Evolutionary conservation across 2,888 invertebrate species (phyloP), one percentile per base, ranked within the genome.

Genomic region (Bursaphelenchus okinawaensis): DNA sequence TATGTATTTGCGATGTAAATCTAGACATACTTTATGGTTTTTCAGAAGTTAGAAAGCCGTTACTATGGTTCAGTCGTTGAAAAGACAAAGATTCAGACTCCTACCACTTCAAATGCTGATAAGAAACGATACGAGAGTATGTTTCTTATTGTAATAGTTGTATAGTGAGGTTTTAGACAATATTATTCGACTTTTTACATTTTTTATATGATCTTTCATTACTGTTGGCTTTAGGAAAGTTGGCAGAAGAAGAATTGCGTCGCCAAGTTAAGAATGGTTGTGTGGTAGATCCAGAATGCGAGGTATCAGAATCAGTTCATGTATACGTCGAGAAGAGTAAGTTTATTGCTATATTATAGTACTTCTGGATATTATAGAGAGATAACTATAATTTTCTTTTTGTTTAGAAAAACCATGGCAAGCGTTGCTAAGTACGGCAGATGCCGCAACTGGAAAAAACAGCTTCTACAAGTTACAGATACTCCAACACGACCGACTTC

Each of bases 401-500:
- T 3, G 63, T 72, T 12, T 51, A 75, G 77, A 68, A n/a, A 31
- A 20, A 19, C 66, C 75, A 7, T 80, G 68, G 66, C 70, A 74
- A 29, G 71, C 72, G 19, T 66, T 69, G 23, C 68, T 78, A 23
- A 66, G 67, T 0, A 83, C 93, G 9, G 89, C 89, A 0, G 93
- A 96, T 83, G 87, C 96, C 28, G 89, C 90, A 71, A 87, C 86
- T 0, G 90, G 91, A 73, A 90, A 89, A 82, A 98, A 98, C 85
- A 93, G 93, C 1, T 98, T 87, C 84, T 98, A 96, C 85, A 96
- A 95, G 82, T 77, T 98, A 60, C 96, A 98, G 83, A 84, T 95
- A 56, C 85, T 98, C 60, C 88, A 93, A 82, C 85, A 88, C 4
- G 92, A 94, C 31, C 22, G 20, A 9, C 24, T 26, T 6, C 22